These are phyloP conservation scores for Zosterops lateralis DNA, from an alignment of 2,113 vertebrate species.

Conservation along the genomic window DNA sequence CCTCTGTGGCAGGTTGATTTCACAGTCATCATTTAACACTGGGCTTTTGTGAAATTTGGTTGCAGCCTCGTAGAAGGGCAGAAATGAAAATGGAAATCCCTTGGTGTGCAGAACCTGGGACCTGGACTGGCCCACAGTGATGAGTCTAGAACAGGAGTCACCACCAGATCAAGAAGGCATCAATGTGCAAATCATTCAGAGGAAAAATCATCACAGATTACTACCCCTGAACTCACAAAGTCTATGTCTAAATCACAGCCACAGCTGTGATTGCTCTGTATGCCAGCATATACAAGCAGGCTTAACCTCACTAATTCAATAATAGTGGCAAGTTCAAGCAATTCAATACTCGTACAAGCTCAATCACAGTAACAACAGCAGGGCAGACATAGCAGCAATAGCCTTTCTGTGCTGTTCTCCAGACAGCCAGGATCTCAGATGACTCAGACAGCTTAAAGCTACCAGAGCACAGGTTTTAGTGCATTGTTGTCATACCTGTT, in stretches of 20 bases:
- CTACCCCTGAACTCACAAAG: background rate
- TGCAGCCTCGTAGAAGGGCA: background rate
- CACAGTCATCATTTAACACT: background rate
- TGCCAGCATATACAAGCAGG: background rate
- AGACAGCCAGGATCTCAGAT: background rate
- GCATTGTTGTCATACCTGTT: background rate
- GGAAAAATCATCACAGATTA: background rate
- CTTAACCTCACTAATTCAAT: background rate
- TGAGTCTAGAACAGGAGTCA: background rate
- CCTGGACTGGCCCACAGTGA: background rate
- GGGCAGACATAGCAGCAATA: background rate
- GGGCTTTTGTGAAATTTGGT: background rate
- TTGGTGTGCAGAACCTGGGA: accelerated
- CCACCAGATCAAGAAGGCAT: background rate
- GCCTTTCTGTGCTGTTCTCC: background rate
- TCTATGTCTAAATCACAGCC: background rate
- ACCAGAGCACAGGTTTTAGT: background rate
- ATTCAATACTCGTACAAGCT: background rate
- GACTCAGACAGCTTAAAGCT: background rate
- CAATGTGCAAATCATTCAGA: background rate
- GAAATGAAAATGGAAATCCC: background rate
- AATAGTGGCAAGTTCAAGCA: background rate
- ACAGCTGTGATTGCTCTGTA: background rate
- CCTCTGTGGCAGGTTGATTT: background rate
- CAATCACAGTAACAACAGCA: background rate